Base-by-base conservation (phyloP, 2,797 vertebrate species). In the Ambastaia sidthimunki region DNA sequence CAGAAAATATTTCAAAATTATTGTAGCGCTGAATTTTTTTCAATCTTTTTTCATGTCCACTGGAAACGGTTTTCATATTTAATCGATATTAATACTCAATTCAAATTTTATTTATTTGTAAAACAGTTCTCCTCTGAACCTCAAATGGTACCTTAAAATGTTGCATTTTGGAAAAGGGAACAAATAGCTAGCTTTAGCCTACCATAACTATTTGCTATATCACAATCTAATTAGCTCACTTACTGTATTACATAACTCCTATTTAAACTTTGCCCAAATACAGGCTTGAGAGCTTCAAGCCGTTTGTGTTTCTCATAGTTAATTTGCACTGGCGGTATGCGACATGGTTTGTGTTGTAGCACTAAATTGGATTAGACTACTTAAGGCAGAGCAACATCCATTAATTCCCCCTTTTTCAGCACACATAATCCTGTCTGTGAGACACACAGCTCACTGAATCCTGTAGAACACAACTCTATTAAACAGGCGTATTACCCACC, bases 371-470 rank as follows among this genome's bases (percentile, higher is more conserved):
- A 92, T 87, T 83, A 89, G 85, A 16, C 70, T 81, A 60, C 83
- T 77, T 62, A 37, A 84, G 25, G 73, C 82, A 87, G 72, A 66
- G 84, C 81, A 84, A 41, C 84, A 91, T 87, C 82, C 80, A 41
- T 74, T 84, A 89, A 85, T 87, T 80, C 83, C 28, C 75, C 77
- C 65, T 80, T 81, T 85, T 86, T 82, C 87, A 85, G 74, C 87
- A 77, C 79, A 73, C 57, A 10, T 82, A 90, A 90, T 84, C 82
- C 84, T 85, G 85, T 82, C 85, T 91, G 74, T 74, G 79, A 78
- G 65, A 84, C 50, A 80, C 88, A 89, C 83, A 90, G 90, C 88
- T 91, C 83, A 89, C 89, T 85, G 88, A 55, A 87, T 66, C 85
- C 83, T 85, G 71, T 70, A 80, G 86, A 88, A 87, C 82, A 85